Evolutionary conservation across 2,797 vertebrate genomes (phyloP), one percentile per base, ranked within the genome.

Genomic region (Brachyrhaphis roseni): DNA sequence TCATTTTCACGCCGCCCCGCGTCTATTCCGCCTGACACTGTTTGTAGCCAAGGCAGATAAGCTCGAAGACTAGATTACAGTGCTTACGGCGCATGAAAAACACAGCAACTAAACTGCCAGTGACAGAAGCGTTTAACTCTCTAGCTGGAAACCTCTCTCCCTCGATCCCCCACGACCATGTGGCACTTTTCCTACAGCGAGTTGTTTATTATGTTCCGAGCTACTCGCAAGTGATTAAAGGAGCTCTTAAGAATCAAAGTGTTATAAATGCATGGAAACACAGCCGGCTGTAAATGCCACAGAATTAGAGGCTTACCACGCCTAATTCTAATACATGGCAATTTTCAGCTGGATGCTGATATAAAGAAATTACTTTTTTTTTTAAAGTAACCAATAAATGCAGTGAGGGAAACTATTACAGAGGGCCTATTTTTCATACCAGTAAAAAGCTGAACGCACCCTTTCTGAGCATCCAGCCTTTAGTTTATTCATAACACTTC

Each of bases 231-330:
- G 97, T 97, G 97, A 99, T 99, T 99, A 98, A 98, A 98, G 96
- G 94, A 96, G 96, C 97, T 97, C 96, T 97, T 97, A 97, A 97
- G 97, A 98, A 98, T 97, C 97, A 97, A 97, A 97, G 97, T 95
- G 97, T 98, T 99, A 98, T 97, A 98, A 98, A 99, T 99, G 98
- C 98, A 99, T 99, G 97, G 96, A 98, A 99, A 98, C 97, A 98
- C 97, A 97, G 97, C 96, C 95, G 96, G 97, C 97, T 97, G 97
- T 97, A 98, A 98, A 99, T 97, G 97, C 97, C 96, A 95, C 90
- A 97, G 97, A 99, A 98, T 99, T 98, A 98, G 94, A 97, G 97
- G 95, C 96, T 96, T 95, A 95, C 93, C 94, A 88, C 90, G 93
- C 93, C 94, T 95, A 95, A 96, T 95, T 94, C 95, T 95, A 95